A percentile compares a stretch with the other conserved stretches of the same genome.
These are phyloP conservation scores for Shargacucullia verbasci DNA, from an alignment of 2,888 invertebrate species.

Conservation along the genomic window DNA sequence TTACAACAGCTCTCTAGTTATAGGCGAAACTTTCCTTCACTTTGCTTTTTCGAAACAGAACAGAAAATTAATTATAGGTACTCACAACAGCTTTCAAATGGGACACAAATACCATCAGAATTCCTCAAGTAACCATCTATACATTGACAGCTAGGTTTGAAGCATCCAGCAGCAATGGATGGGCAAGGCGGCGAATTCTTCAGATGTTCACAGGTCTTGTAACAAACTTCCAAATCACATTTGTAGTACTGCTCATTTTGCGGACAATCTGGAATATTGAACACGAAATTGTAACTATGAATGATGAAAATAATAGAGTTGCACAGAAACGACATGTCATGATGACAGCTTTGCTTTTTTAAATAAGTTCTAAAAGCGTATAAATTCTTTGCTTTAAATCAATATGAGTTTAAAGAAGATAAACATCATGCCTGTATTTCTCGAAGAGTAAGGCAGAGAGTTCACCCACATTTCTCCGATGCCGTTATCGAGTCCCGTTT, in stretches of 20 bases:
- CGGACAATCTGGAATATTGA: slow-evolving; percentile 40
- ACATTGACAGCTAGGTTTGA: slow-evolving; percentile 24
- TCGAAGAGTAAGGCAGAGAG: too few species aligned
- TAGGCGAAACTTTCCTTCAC: too few species aligned
- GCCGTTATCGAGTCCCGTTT: too few species aligned
- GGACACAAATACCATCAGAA: slow-evolving; percentile 28
- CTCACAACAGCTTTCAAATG: slow-evolving; percentile 29
- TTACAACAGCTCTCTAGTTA: too few species aligned
- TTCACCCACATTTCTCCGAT: too few species aligned
- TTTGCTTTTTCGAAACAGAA: too few species aligned
- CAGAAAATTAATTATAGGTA: too few species aligned
- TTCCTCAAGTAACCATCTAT: slow-evolving; percentile 13
- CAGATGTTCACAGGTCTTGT: slow-evolving; percentile 26
- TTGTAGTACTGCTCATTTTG: slow-evolving; percentile 23
- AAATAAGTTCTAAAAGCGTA: too few species aligned
- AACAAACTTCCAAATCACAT: slow-evolving; percentile 38
- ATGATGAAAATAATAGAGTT: not conserved
- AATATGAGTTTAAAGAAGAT: too few species aligned
- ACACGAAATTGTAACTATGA: not conserved
- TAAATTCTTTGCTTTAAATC: too few species aligned
- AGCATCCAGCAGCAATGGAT: slow-evolving; percentile 12
- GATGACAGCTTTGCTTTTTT: not conserved
- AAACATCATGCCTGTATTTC: too few species aligned
- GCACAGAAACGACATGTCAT: slow-evolving; percentile 6
- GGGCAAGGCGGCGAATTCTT: slow-evolving; percentile 14